Conservation (phyloP, 2,797 vertebrate genomes). For the Tragelaphus eurycerus region DNA sequence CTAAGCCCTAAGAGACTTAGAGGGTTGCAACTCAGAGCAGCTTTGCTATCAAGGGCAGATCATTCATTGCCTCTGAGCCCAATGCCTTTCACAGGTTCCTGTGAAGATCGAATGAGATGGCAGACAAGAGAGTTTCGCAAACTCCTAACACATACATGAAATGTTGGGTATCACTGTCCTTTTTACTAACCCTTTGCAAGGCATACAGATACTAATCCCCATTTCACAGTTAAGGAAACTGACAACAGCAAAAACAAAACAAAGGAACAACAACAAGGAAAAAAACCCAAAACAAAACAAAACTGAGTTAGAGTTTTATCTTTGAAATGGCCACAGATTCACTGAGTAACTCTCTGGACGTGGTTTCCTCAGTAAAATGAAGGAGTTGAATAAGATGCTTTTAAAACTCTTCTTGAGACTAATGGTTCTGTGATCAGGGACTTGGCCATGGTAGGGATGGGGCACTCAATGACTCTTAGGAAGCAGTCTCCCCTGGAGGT, state of each 20-base stretch:
- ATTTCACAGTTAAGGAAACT: conserved; percentile 26
- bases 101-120: not conserved
- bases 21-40: not conserved
- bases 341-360: not conserved
- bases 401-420: not conserved
- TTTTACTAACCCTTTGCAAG: conserved; percentile 26
- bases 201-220: not conserved
- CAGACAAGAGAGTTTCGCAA: not conserved
- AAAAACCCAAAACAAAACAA: not conserved
- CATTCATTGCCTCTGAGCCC: not conserved
- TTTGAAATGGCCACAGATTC: not conserved
- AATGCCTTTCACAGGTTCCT: not conserved
- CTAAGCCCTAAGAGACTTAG: not conserved
- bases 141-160: not conserved
- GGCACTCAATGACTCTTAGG: not conserved
- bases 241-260: not conserved
- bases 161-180: not conserved
- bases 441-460: not conserved
- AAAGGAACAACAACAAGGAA: not conserved
- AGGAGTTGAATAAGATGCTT: not conserved
- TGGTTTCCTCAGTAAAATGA: conserved; percentile 14
- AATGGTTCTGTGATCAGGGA: not conserved
- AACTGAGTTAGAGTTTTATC: not conserved
- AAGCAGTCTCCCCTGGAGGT: not conserved
- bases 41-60: not conserved